Conservation (phyloP, 64 coral and sea anemone species). For the Anthopleura sola region DNA sequence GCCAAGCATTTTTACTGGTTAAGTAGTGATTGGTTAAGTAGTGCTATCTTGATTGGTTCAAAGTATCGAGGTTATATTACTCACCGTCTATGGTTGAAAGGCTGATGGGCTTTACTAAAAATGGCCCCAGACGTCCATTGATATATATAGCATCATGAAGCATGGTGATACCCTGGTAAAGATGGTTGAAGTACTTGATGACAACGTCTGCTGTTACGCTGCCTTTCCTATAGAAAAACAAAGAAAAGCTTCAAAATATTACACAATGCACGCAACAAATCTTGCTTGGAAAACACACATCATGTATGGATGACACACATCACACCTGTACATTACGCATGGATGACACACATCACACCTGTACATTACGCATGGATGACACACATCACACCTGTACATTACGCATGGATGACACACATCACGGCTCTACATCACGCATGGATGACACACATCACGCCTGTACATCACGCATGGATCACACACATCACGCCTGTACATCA, state of each 20-base stretch:
- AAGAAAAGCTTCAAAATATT: background rate
- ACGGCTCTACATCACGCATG: background rate
- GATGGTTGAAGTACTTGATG: conserved; percentile 34
- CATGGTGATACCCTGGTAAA: conserved; percentile 65
- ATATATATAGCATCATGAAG: conserved; percentile 67
- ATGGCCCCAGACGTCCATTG: conserved; percentile 3
- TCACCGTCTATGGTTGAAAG: conserved; percentile 49
- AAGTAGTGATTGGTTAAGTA: too few species aligned
- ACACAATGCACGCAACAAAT: background rate
- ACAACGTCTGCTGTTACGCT: conserved; percentile 63
- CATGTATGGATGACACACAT: background rate
- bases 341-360: background rate
- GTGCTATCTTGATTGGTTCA: too few species aligned
- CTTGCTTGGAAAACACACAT: too few species aligned
- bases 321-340: background rate
- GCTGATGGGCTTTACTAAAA: conserved; percentile 10
- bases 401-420: background rate
- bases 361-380: background rate
- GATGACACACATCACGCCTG: background rate
- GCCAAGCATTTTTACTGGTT: too few species aligned
- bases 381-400: background rate
- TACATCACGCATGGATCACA: background rate
- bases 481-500: background rate
- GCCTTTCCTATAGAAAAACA: conserved; percentile 38
- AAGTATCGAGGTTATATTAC: background rate